These are phyloP conservation scores for Microtus oregoni DNA, from an alignment of 2,113 vertebrate species.

Conservation along the genomic window DNA sequence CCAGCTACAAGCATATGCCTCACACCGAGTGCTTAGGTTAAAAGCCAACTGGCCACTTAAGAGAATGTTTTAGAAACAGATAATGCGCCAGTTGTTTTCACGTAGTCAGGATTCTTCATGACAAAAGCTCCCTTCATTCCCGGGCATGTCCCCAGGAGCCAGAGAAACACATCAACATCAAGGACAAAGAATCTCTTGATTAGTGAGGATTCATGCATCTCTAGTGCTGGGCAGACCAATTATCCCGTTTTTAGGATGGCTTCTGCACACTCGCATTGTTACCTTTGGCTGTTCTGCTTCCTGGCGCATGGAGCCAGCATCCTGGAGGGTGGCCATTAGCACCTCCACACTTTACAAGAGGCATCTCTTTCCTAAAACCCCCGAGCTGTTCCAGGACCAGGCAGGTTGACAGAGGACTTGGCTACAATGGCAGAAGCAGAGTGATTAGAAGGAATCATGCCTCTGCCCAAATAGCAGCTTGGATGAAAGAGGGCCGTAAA, in stretches of 20 bases:
- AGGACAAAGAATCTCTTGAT: constrained; percentile 45
- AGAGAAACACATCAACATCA: neutral
- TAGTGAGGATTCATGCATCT: neutral
- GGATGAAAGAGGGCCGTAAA: constrained; percentile 65
- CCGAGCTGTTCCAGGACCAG: constrained; percentile 17
- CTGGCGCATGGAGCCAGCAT: neutral
- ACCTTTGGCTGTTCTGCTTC: constrained; percentile 25
- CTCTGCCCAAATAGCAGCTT: constrained; percentile 59
- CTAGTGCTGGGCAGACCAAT: neutral
- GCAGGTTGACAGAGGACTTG: constrained; percentile 76
- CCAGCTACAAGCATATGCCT: fast-evolving
- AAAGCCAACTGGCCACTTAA: neutral
- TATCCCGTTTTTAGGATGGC: neutral
- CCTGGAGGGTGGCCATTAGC: constrained; percentile 37
- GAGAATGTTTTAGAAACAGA: neutral
- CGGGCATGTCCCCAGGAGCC: neutral
- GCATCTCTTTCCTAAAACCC: neutral
- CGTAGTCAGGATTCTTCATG: neutral
- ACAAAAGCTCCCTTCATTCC: constrained; percentile 14
- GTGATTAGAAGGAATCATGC: constrained; percentile 70
- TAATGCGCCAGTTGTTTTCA: neutral
- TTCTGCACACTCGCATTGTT: neutral
- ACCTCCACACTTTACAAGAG: neutral
- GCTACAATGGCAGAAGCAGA: constrained; percentile 5
- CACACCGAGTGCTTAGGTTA: neutral